Base-by-base conservation (phyloP, 2,113 vertebrate species). In the Hepsetus odoe region DNA sequence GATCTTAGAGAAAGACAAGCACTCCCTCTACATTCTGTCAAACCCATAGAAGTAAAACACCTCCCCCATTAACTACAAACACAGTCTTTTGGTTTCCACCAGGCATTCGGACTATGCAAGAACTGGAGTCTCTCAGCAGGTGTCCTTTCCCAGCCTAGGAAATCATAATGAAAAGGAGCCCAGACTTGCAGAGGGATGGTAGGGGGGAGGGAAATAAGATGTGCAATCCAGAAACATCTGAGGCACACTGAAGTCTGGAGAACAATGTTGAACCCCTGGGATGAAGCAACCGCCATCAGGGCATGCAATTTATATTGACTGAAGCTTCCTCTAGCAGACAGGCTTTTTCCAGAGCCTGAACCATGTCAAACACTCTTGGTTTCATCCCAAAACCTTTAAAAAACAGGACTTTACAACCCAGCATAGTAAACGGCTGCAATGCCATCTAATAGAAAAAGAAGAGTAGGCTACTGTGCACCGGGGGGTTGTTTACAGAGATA, bases 341-440 rank as follows among this genome's bases (percentile, higher is more conserved):
- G 69, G 83, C 86, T 89, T 80, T 86, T 86, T 87, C 81, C 86
- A 91, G 85, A 88, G 0, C 73, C 73, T 86, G 77, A 14, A 72
- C 62, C 72, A 26, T 78, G 88, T 87, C 92, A 91, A 89, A 89
- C 72, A 65, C 80, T 76, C 82, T 82, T 80, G 86, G 85, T 87
- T 91, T 92, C 85, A 85, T 92, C 92, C 90, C 86, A 91, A 87
- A 92, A 86, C 82, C 64, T 81, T 90, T 90, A 85, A 90, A n/a
- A 92, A 92, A 83, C 28, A 61, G 76, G 80, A 84, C 81, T 87
- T 83, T 85, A 90, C 82, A 85, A 83, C 85, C 22, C 72, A 84
- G 46, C 81, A 49, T 80, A 78, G 88, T 87, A 88, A 92, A 89
- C 67, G 83, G 77, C 80, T 84, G 88, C 72, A 68, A 77, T 82